Conservation (phyloP, 2,113 vertebrate species). For the Capricornis sumatraensis region DNA sequence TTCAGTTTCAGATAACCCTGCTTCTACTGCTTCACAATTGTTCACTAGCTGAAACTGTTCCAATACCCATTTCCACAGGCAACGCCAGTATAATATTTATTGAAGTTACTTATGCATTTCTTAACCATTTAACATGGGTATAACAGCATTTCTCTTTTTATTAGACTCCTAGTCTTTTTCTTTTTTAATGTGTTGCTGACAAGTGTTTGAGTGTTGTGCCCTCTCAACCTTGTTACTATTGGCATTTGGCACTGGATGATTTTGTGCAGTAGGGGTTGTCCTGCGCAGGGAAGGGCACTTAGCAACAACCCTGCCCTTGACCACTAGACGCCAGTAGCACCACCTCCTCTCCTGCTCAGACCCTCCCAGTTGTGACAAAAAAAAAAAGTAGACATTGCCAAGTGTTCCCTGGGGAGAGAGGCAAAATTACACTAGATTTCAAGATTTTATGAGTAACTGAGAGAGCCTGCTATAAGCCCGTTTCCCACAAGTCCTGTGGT, state of each 20-base stretch:
- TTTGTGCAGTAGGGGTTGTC: not conserved
- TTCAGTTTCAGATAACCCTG: not conserved
- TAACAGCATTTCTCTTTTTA: not conserved
- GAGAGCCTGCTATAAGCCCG: not conserved
- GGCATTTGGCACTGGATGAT: not conserved
- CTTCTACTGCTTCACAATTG: not conserved
- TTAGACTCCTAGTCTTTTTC: not conserved
- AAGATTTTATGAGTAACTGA: not conserved
- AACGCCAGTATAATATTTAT: fast-evolving
- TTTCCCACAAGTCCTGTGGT: not conserved
- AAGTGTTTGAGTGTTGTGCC: not conserved
- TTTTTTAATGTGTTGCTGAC: not conserved
- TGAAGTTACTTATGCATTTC: not conserved
- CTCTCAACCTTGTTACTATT: not conserved
- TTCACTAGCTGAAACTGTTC: not conserved
- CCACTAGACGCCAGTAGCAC: not conserved
- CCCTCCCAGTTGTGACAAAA: not conserved
- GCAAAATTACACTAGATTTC: not conserved
- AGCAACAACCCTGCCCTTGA: not conserved
- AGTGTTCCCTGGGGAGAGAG: not conserved
- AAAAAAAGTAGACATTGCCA: not conserved
- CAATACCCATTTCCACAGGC: not conserved
- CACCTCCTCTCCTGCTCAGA: not conserved
- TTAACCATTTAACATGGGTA: not conserved
- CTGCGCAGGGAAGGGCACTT: not conserved